Conservation (phyloP, 2,888 invertebrate genomes). For the Morpho achilles region DNA sequence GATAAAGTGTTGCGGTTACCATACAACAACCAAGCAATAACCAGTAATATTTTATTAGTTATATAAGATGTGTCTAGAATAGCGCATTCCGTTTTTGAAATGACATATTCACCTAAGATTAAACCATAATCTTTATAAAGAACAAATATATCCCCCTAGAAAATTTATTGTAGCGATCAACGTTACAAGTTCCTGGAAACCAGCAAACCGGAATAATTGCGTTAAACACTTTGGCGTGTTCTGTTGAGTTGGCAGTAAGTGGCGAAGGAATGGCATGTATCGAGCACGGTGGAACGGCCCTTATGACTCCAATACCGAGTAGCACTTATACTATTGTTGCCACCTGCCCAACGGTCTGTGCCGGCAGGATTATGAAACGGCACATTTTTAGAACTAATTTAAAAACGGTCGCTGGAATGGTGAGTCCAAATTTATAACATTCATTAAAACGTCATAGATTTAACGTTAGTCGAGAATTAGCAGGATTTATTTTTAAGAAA, state of each 20-base stretch:
- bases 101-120: no score
- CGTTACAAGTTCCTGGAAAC: conserved; percentile 58
- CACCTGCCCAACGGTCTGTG: conserved; percentile 47
- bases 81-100: no score
- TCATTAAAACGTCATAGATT: background rate
- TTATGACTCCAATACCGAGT: conserved; percentile 59
- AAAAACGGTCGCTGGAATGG: conserved; percentile 54
- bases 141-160: no score
- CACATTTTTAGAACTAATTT: conserved; percentile 39
- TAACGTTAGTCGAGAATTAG: no score
- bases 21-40: no score
- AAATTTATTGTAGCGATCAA: conserved; percentile 49
- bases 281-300: conserved; percentile 56
- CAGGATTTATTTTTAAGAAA: no score
- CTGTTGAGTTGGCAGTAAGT: conserved; percentile 55
- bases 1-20: no score
- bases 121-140: no score
- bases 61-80: no score
- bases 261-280: conserved; percentile 53
- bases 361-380: conserved; percentile 54
- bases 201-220: conserved; percentile 77
- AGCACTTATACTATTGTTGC: conserved; percentile 39
- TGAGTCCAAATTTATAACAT: conserved; percentile 25
- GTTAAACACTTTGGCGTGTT: conserved; percentile 82
- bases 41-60: no score